Conservation (phyloP, 1,140 invertebrate species). For the Periplaneta americana region DNA sequence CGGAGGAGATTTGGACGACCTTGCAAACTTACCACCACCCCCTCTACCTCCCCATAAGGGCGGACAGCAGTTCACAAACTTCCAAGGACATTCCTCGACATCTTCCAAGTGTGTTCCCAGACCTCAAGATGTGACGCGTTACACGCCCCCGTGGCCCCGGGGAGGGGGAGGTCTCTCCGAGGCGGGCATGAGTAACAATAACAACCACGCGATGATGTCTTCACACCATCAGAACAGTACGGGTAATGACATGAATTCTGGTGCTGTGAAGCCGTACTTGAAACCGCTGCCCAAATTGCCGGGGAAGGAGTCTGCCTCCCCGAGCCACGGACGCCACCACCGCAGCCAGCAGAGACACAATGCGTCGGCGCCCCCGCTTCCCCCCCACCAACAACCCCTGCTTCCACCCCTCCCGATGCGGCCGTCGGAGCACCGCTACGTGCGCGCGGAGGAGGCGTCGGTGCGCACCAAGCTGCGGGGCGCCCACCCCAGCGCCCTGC, state of each 20-base stretch:
- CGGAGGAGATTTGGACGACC: slow-evolving; percentile 13
- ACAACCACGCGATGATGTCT: not conserved
- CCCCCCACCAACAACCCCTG: slow-evolving; percentile 25
- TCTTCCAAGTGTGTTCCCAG: not conserved
- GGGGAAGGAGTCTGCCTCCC: slow-evolving; percentile 33
- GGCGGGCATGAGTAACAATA: slow-evolving; percentile 24
- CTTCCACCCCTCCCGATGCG: not conserved
- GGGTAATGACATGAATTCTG: slow-evolving; percentile 16
- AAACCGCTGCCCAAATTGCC: slow-evolving; percentile 53
- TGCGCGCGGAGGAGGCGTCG: slow-evolving; percentile 24
- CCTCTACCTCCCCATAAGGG: slow-evolving; percentile 45
- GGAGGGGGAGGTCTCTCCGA: slow-evolving; percentile 30
- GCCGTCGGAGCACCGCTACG: slow-evolving; percentile 23
- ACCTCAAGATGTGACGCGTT: slow-evolving; percentile 22
- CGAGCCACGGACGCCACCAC: slow-evolving; percentile 6
- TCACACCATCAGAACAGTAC: slow-evolving; percentile 7
- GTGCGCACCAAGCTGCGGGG: slow-evolving; percentile 28
- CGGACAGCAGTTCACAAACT: slow-evolving; percentile 29
- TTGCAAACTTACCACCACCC: slow-evolving; percentile 41
- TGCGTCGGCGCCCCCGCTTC: slow-evolving; percentile 20
- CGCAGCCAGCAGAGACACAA: slow-evolving; percentile 12
- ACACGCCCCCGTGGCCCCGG: slow-evolving; percentile 49
- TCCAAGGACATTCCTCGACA: slow-evolving; percentile 22
- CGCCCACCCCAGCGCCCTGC: slow-evolving; percentile 35
- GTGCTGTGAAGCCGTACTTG: slow-evolving; percentile 40